Percentiles rank a stretch among this genome's conserved stretches.
Evolutionary conservation across 53 echinoderm and acorn worm species (phyloP).

Genomic region (Holothuria leucospilota): DNA sequence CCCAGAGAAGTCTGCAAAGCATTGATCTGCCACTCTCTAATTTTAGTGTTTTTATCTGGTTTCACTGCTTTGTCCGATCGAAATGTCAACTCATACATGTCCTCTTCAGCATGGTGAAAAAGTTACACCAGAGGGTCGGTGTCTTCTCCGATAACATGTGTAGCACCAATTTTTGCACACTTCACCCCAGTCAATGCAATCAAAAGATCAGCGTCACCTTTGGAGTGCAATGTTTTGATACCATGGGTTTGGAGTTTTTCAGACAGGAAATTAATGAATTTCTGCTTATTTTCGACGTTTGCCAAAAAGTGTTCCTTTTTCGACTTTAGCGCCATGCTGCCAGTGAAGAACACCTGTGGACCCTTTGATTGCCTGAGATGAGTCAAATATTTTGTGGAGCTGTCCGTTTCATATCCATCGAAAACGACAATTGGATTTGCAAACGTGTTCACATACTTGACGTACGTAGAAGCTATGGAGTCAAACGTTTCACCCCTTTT

Average conservation of each 20-base stretch:
- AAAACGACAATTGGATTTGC: constrained; percentile 55
- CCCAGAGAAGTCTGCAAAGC: constrained; percentile 11
- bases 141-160: constrained; percentile 59
- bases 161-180: constrained; percentile 29
- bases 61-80: constrained; percentile 7
- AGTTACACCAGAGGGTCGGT: constrained; percentile 58
- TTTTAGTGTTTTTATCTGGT: constrained; percentile 13
- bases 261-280: constrained; percentile 46
- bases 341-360: constrained; percentile 41
- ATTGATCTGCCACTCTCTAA: constrained; percentile 19
- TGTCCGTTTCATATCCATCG: constrained; percentile 57
- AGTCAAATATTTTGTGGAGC: constrained; percentile 48
- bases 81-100: neutral
- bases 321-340: constrained; percentile 27
- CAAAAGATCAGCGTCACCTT: constrained; percentile 62
- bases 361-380: constrained; percentile 38
- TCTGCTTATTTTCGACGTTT: constrained; percentile 53
- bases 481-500: constrained; percentile 48
- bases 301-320: constrained; percentile 59
- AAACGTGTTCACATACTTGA: constrained; percentile 45
- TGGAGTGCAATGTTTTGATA: constrained; percentile 58
- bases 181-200: constrained; percentile 51
- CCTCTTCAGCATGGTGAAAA: constrained; percentile 7
- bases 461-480: constrained; percentile 36
- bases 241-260: constrained; percentile 46